phyloP scores from a whole-genome alignment of 2,113 vertebrate species.

The Riparia riparia region DNA sequence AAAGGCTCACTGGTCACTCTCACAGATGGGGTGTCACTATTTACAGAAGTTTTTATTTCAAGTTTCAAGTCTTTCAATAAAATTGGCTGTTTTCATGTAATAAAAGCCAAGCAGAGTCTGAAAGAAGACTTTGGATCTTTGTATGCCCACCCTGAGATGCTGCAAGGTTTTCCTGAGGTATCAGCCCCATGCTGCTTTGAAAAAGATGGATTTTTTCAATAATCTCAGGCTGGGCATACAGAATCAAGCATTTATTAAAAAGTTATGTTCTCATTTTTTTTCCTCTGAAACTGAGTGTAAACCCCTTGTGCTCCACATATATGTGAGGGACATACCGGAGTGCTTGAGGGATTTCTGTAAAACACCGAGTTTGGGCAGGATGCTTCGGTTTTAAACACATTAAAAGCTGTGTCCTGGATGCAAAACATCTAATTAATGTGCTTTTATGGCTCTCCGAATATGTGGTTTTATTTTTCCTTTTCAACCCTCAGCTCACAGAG shows the following conservation, averaged over 20 bases:
- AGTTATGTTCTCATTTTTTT: not conserved
- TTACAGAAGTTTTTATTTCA: not conserved
- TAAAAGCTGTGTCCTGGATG: not conserved
- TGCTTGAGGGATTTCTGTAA: not conserved
- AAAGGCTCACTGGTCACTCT: not conserved
- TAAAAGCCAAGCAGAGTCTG: not conserved
- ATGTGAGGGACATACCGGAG: fast-evolving
- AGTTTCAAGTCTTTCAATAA: too few species aligned
- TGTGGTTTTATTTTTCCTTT: not conserved
- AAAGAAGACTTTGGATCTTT: not conserved
- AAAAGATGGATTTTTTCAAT: not conserved
- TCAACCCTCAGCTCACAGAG: not conserved
- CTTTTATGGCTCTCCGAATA: not conserved
- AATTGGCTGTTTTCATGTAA: not conserved
- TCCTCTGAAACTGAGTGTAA: not conserved
- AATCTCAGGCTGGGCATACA: too few species aligned
- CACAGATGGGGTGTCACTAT: not conserved
- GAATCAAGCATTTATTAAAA: not conserved
- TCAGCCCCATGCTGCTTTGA: not conserved
- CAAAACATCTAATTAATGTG: not conserved
- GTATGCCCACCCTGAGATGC: not conserved
- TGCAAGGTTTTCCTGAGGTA: not conserved
- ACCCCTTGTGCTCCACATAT: not conserved
- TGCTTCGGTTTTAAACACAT: not conserved
- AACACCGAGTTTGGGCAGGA: not conserved